Conservation (phyloP, 2,797 vertebrate genomes). For the Hippoglossus hippoglossus region DNA sequence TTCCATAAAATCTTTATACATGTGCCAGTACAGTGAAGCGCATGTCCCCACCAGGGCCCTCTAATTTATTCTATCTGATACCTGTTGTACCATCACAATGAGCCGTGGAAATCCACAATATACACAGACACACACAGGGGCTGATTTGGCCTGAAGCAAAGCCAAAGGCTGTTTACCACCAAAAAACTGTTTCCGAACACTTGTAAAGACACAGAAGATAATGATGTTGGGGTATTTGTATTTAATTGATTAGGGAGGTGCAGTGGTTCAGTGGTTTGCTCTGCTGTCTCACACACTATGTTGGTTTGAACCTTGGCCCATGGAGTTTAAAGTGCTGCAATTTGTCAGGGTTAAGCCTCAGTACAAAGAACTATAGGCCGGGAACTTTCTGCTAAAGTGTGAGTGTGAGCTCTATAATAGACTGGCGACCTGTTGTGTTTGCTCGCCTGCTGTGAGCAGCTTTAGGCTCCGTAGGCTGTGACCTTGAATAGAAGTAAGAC, state of each 20-base stretch:
- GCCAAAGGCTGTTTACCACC: slow-evolving; percentile 64
- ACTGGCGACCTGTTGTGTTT: slow-evolving; percentile 39
- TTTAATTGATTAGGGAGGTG: slow-evolving; percentile 16
- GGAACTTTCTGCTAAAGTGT: slow-evolving; percentile 9
- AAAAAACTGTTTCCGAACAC: slow-evolving; percentile 6
- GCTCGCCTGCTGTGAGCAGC: slow-evolving; percentile 25
- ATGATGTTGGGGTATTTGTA: slow-evolving; percentile 17
- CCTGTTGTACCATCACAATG: slow-evolving; percentile 19
- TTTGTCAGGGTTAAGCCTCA: slow-evolving; percentile 34
- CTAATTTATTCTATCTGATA: slow-evolving; percentile 19
- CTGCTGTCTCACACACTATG: slow-evolving; percentile 1
- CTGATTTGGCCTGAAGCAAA: slow-evolving; percentile 56
- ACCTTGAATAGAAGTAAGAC: slow-evolving; percentile 36
- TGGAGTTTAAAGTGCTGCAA: slow-evolving; percentile 23
- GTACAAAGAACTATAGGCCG: slow-evolving; percentile 28
- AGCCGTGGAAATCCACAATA: slow-evolving; percentile 39
- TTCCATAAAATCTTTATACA: slow-evolving; percentile 1
- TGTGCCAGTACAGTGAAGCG: background rate
- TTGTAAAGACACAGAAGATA: background rate
- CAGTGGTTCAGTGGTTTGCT: slow-evolving; percentile 21
- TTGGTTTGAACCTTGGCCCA: slow-evolving; percentile 35
- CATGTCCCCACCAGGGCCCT: background rate
- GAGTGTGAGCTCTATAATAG: slow-evolving; percentile 41
- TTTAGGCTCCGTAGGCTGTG: slow-evolving; percentile 25
- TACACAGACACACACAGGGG: slow-evolving; percentile 27